Evolutionary conservation across 2,113 vertebrate species (phyloP).

Genomic region (Scartelaos histophorus): DNA sequence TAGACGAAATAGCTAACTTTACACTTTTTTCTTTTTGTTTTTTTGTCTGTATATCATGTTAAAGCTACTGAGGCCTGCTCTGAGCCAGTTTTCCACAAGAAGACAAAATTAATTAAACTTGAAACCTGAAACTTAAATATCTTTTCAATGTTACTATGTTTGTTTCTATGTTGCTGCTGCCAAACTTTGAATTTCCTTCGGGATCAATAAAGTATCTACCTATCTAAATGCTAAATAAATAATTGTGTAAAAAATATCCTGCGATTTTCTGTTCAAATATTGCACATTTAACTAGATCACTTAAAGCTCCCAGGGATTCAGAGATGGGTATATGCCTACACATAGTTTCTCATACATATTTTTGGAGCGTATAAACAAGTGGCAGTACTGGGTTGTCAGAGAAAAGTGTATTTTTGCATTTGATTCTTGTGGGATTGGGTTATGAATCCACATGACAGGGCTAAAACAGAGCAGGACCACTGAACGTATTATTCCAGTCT

Average conservation of each 20-base stretch:
- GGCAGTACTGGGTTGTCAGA: slow-evolving; percentile 27
- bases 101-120: too few species aligned
- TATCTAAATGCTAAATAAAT: background rate
- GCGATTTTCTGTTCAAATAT: background rate
- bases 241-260: background rate
- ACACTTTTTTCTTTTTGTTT: too few species aligned
- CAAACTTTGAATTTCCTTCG: too few species aligned
- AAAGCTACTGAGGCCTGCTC: too few species aligned
- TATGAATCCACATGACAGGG: slow-evolving; percentile 67
- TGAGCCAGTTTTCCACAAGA: too few species aligned
- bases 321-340: background rate
- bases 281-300: background rate
- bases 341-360: slow-evolving; percentile 36
- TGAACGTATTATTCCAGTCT: background rate
- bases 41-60: too few species aligned
- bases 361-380: slow-evolving; percentile 27
- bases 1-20: too few species aligned
- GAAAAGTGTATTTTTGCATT: slow-evolving; percentile 36
- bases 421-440: slow-evolving; percentile 62
- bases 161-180: too few species aligned
- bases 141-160: too few species aligned
- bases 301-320: background rate
- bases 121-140: too few species aligned
- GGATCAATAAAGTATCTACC: too few species aligned
- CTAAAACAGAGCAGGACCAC: slow-evolving; percentile 59